These are phyloP conservation scores for Percina caprodes DNA, from an alignment of 2,113 vertebrate genomes.

Conservation along the genomic window DNA sequence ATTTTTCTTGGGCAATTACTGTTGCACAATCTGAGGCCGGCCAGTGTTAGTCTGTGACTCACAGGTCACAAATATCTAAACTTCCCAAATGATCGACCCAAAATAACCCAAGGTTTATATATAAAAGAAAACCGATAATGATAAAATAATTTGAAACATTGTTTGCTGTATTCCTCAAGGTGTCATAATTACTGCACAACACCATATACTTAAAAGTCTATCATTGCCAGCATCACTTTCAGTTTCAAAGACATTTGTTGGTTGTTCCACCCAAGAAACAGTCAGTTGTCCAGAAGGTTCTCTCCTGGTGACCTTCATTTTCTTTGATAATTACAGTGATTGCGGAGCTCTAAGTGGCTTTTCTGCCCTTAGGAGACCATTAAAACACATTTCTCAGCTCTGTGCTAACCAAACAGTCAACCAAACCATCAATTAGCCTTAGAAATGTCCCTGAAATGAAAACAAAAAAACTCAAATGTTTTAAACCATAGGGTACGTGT, in stretches of 20 bases:
- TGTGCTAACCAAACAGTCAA: slow-evolving; percentile 54
- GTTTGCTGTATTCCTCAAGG: background rate
- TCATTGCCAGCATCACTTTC: background rate
- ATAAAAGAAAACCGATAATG: background rate
- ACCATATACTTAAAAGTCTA: background rate
- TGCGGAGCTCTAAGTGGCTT: slow-evolving; percentile 50
- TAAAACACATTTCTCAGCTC: slow-evolving; percentile 65
- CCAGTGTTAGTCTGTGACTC: background rate
- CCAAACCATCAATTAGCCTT: slow-evolving; percentile 55
- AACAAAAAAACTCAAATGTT: slow-evolving; percentile 32
- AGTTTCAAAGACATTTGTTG: background rate
- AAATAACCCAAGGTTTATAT: background rate
- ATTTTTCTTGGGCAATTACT: background rate
- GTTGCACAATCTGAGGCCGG: background rate
- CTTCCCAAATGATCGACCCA: background rate
- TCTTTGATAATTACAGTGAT: slow-evolving; percentile 68
- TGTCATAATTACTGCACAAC: background rate
- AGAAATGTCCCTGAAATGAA: slow-evolving; percentile 54
- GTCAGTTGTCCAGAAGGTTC: background rate
- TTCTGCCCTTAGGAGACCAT: slow-evolving; percentile 67
- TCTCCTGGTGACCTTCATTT: slow-evolving; percentile 64
- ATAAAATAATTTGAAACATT: background rate
- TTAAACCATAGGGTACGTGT: slow-evolving; percentile 36
- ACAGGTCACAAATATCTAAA: background rate
- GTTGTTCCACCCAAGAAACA: slow-evolving; percentile 16